Percentiles rank a stretch among this genome's conserved stretches.
phyloP scores from a whole-genome alignment of 1,140 invertebrate species.

The Nephotettix cincticeps region DNA sequence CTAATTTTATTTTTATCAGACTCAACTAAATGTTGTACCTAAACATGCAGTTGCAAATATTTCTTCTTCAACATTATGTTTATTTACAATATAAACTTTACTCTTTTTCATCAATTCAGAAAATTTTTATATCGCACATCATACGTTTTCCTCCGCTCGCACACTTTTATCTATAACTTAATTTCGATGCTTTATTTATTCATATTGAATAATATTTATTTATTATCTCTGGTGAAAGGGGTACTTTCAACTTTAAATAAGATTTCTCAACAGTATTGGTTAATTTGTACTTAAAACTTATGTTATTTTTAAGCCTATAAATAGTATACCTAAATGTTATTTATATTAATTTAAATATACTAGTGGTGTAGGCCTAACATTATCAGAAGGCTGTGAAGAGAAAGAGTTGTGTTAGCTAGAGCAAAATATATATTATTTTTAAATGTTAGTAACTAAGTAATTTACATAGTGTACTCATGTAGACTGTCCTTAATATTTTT shows the following conservation, averaged over 20 bases:
- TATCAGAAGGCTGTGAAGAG: not conserved
- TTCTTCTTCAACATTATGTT: too few relatives aligned
- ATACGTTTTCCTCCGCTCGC: too few relatives aligned
- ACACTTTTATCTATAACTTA: not conserved
- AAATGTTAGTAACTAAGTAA: not conserved
- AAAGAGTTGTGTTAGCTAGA: slow-evolving; percentile 12
- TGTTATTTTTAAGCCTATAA: not conserved
- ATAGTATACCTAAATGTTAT: not conserved
- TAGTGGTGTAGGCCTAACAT: slow-evolving; percentile 1
- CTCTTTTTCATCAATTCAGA: too few relatives aligned
- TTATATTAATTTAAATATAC: not conserved
- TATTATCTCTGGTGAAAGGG: not conserved
- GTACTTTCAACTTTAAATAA: not conserved
- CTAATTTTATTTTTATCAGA: too few relatives aligned
- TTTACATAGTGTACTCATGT: not conserved
- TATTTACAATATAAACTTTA: too few relatives aligned
- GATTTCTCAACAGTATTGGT: not conserved
- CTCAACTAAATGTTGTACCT: too few relatives aligned
- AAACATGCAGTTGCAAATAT: too few relatives aligned
- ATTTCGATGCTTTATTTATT: not conserved
- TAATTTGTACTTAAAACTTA: not conserved
- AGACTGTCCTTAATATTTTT: slow-evolving; percentile 3
- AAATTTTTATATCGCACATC: too few relatives aligned
- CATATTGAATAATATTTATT: not conserved
- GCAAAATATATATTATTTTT: not conserved